Conservation (phyloP, 2,797 vertebrate genomes). For the Lacerta agilis region DNA sequence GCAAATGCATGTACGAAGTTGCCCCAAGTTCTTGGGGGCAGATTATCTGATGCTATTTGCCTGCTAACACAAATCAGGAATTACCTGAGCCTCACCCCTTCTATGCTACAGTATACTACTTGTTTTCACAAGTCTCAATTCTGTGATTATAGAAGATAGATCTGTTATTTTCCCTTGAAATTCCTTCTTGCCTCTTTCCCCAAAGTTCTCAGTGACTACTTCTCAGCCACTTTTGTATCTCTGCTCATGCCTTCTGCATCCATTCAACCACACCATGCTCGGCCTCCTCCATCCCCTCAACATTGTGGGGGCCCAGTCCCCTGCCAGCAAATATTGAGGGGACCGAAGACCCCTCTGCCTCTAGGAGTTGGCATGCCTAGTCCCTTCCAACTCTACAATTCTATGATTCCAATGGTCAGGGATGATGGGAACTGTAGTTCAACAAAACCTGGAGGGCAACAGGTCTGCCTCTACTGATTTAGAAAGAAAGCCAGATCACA, state of each 20-base stretch:
- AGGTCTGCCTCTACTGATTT: no score
- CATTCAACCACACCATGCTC: no score
- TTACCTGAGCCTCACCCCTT: conserved; percentile 13
- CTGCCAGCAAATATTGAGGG: no score
- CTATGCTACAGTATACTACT: background rate
- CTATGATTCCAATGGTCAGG: no score
- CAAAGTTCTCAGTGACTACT: background rate
- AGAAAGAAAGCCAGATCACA: no score
- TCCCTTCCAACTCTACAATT: background rate
- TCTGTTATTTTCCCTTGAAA: background rate
- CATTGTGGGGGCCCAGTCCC: no score
- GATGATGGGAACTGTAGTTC: no score
- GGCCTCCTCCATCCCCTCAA: no score
- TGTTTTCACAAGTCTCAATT: conserved; percentile 13
- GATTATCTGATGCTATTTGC: conserved; percentile 4
- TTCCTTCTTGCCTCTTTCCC: background rate
- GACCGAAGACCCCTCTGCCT: no score
- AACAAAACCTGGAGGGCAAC: no score
- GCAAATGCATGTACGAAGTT: conserved; percentile 20
- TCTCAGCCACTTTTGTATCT: background rate
- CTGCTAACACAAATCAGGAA: background rate
- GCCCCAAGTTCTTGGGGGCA: background rate
- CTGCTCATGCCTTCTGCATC: background rate
- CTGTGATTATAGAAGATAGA: conserved; percentile 18
- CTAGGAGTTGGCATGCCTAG: no score